Evolutionary conservation across 2,113 vertebrate species (phyloP), one percentile per base, ranked within the genome.

Genomic region (Sula dactylatra): DNA sequence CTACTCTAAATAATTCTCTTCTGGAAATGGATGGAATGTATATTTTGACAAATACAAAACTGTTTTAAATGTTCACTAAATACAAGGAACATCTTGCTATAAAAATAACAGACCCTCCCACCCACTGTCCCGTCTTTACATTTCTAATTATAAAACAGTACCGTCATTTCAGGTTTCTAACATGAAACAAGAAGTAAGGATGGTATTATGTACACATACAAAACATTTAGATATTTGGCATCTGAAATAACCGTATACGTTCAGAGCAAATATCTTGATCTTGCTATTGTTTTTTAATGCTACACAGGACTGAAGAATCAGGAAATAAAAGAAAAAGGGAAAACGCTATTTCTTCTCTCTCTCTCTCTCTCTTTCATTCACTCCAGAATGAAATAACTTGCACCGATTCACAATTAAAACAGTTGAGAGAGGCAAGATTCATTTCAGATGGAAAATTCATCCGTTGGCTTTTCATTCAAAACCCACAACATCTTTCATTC

Each of bases 21-120:
- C 62, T 94, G 92, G 94, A 97, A 97, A 96, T 97, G 93, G 94
- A 97, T 98, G 98, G 98, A 98, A 98, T 98, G 98, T 97, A 94
- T 97, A 80, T 97, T 97, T 97, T 97, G 96, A 97, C 95, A 96
- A 90, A 95, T 98, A 98, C 95, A 98, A 98, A 98, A 97, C 94
- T 26, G 45, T 95, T 97, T 97, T 55, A 97, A 97, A 89, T 97
- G 94, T 96, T 97, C 82, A 80, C 95, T 97, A 98, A 97, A 95
- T 97, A 97, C 85, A 97, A 97, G 97, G 94, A 97, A 97, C 89
- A 93, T 93, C 90, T 97, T 81, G 72, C 96, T 98, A 98, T 87
- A 98, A 98, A 98, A 98, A 98, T 98, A 98, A 97, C 78, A 94
- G 93, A 25, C 96, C 96, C 88, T 94, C 92, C 96, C 92, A 54